Percentiles rank a stretch among this genome's conserved stretches.
phyloP scores from a whole-genome alignment of 2,113 vertebrate species.

The Poeciliopsis prolifica region DNA sequence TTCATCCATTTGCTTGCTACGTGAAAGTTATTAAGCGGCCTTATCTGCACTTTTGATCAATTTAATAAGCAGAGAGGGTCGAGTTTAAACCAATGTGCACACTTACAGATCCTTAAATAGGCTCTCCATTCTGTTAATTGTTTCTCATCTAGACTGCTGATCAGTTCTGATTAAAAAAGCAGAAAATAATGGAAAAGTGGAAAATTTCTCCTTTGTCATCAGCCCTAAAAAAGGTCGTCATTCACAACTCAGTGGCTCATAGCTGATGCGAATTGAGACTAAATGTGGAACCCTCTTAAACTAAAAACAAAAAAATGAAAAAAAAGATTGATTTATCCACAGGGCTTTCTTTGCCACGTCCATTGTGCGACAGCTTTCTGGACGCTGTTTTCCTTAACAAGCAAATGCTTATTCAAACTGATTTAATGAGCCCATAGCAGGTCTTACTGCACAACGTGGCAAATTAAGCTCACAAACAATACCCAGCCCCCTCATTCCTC shows the following conservation, averaged over 20 bases:
- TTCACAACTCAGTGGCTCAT: slow-evolving; percentile 5
- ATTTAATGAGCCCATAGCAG: slow-evolving; percentile 46
- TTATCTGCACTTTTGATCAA: slow-evolving; percentile 33
- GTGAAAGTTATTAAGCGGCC: slow-evolving; percentile 9
- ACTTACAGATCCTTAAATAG: slow-evolving; percentile 25
- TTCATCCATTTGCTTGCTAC: neutral
- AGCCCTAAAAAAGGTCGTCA: slow-evolving; percentile 9
- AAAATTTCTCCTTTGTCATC: neutral
- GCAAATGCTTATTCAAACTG: slow-evolving; percentile 52
- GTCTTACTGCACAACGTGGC: slow-evolving; percentile 22
- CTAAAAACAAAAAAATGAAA: neutral
- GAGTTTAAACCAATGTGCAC: slow-evolving; percentile 15
- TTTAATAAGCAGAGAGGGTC: slow-evolving; percentile 30
- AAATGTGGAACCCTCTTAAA: neutral
- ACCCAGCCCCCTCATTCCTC: slow-evolving; percentile 1
- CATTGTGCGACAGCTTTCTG: slow-evolving; percentile 15
- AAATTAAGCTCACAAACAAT: slow-evolving; percentile 9
- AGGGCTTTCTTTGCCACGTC: slow-evolving; percentile 27
- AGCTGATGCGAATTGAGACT: neutral
- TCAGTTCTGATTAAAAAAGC: slow-evolving; percentile 13
- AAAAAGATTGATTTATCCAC: slow-evolving; percentile 29
- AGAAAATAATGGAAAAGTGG: slow-evolving; percentile 12
- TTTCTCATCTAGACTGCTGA: slow-evolving; percentile 22
- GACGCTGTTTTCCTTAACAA: slow-evolving; percentile 50
- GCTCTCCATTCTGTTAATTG: slow-evolving; percentile 29